Percentiles rank a stretch among this genome's conserved stretches.
Conservation (phyloP, 2,888 invertebrate species). For the Oligia strigilis region DNA sequence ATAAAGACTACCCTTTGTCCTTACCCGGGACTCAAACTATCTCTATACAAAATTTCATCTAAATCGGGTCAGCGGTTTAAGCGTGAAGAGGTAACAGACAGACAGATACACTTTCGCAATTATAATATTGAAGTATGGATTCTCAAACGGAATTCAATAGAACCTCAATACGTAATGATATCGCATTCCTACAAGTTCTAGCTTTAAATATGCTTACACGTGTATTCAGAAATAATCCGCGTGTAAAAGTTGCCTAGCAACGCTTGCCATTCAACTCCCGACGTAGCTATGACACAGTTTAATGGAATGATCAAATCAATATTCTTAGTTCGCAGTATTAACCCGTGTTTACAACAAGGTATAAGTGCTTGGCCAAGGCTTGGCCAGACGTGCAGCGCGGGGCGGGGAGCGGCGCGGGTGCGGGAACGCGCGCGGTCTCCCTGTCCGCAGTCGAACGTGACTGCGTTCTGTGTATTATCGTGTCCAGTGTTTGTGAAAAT, state of each 20-base stretch:
- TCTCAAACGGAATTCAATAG: not conserved
- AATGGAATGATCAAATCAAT: not conserved
- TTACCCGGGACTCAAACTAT: too few relatives aligned
- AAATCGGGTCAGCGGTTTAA: too few relatives aligned
- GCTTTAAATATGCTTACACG: not conserved
- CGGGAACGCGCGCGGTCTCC: too few relatives aligned
- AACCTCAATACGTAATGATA: not conserved
- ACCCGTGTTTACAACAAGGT: not conserved
- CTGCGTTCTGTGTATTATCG: too few relatives aligned
- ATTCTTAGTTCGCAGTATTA: not conserved
- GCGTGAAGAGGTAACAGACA: too few relatives aligned
- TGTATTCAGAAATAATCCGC: not conserved
- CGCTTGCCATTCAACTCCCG: not conserved
- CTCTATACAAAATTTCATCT: too few relatives aligned
- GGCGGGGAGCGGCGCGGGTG: too few relatives aligned
- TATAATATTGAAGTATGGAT: not conserved
- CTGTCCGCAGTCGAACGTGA: too few relatives aligned
- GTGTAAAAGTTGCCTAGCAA: constrained; percentile 21
- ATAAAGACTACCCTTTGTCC: too few relatives aligned
- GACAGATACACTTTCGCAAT: too few relatives aligned
- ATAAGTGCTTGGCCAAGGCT: not conserved
- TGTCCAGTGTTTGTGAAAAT: too few relatives aligned
- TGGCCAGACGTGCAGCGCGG: too few relatives aligned
- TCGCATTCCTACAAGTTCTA: not conserved
- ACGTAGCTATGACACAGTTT: not conserved